Conservation (phyloP, 2,797 vertebrate species). For the Enteromius unitaeniatus region DNA sequence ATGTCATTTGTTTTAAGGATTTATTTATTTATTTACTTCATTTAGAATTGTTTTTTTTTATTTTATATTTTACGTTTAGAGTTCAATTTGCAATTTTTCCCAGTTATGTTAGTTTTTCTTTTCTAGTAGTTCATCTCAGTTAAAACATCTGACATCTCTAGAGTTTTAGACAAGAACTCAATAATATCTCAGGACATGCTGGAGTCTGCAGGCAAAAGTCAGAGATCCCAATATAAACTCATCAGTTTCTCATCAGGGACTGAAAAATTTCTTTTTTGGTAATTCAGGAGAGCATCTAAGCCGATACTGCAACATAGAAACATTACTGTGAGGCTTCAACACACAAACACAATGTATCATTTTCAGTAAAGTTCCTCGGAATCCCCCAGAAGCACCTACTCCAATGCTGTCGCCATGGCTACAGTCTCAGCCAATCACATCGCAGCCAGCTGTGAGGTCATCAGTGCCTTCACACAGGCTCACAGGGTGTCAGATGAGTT, state of each 20-base stretch:
- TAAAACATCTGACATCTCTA: background rate
- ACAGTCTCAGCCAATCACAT: conserved; percentile 36
- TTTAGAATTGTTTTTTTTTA: background rate
- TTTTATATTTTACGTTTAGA: background rate
- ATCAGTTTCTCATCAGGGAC: background rate
- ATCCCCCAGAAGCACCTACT: conserved; percentile 15
- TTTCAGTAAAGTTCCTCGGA: background rate
- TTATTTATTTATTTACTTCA: background rate
- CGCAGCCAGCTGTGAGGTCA: conserved; percentile 20
- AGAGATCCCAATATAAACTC: background rate
- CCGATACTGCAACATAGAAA: background rate
- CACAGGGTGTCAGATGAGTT: conserved; percentile 19
- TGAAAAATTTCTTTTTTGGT: background rate
- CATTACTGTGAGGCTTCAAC: background rate
- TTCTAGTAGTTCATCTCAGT: background rate
- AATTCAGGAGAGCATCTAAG: background rate
- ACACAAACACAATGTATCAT: background rate
- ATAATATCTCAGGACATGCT: too few species aligned
- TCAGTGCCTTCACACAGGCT: background rate
- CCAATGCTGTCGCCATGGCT: conserved; percentile 28
- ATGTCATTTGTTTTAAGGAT: background rate
- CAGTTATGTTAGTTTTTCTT: background rate
- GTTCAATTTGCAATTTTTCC: background rate
- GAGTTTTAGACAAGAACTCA: too few species aligned
- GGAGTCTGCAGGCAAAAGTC: background rate